These are phyloP conservation scores for Prunella strophiata DNA, from an alignment of 2,797 vertebrate genomes.

Conservation along the genomic window DNA sequence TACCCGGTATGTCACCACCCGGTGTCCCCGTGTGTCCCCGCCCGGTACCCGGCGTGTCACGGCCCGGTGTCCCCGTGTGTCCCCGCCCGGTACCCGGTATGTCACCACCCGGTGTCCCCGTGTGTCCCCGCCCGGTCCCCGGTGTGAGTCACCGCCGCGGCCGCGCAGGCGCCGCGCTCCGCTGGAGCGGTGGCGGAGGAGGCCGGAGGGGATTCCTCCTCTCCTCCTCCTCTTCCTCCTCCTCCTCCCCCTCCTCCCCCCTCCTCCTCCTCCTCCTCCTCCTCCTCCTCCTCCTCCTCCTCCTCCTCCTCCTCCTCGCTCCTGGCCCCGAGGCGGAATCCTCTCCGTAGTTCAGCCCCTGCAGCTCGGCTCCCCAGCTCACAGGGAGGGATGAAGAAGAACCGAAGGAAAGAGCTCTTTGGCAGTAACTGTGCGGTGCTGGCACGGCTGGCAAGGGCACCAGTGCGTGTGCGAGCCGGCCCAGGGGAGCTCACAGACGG, in stretches of 20 bases:
- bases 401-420: fast-evolving
- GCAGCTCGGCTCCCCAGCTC: background rate
- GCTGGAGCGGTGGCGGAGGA: background rate
- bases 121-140: background rate
- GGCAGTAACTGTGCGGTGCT: background rate
- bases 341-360: fast-evolving
- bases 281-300: too few relatives aligned
- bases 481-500: background rate
- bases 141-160: background rate
- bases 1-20: too few relatives aligned
- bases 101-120: fast-evolving
- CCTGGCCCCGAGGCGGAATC: background rate
- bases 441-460: background rate
- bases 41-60: too few relatives aligned
- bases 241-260: too few relatives aligned
- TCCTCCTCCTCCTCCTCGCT: background rate
- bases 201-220: background rate
- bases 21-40: too few relatives aligned
- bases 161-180: background rate
- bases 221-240: too few relatives aligned
- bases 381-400: background rate
- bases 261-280: too few relatives aligned
- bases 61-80: background rate
- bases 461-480: background rate
- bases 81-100: fast-evolving